Evolutionary conservation across 2,888 invertebrate species (phyloP).

Genomic region (Aquatica leii): DNA sequence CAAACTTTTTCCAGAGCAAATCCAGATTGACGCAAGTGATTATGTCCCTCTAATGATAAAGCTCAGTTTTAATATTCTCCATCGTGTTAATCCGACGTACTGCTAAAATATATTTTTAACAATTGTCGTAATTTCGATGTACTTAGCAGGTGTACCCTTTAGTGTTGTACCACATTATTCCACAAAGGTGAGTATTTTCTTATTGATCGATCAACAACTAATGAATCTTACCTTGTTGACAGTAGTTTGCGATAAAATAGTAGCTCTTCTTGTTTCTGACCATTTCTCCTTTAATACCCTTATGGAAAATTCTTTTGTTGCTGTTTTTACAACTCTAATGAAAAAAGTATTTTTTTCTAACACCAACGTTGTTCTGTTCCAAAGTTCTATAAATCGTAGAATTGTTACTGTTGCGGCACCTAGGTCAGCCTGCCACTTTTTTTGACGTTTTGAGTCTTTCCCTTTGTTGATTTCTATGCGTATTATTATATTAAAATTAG

Average conservation of each 20-base stretch:
- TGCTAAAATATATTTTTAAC: too few relatives aligned
- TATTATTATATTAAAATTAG: not conserved
- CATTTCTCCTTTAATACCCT: not conserved
- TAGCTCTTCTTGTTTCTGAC: not conserved
- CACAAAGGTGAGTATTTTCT: slow-evolving; percentile 13
- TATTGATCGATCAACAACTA: not conserved
- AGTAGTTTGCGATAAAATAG: not conserved
- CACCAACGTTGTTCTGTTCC: slow-evolving; percentile 25
- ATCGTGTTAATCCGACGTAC: too few relatives aligned
- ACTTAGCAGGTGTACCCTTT: slow-evolving; percentile 3
- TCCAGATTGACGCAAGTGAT: too few relatives aligned
- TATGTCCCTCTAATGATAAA: too few relatives aligned
- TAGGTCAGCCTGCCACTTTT: slow-evolving; percentile 30
- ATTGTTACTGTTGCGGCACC: slow-evolving; percentile 29
- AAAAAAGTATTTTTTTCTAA: slow-evolving; percentile 20
- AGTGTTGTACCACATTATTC: too few relatives aligned
- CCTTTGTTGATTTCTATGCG: slow-evolving; percentile 4
- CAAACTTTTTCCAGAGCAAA: too few relatives aligned
- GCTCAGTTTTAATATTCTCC: too few relatives aligned
- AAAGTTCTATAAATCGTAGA: slow-evolving; percentile 35
- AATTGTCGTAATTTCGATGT: not conserved
- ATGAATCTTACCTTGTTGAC: not conserved
- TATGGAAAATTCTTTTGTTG: slow-evolving; percentile 14
- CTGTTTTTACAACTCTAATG: slow-evolving; percentile 17
- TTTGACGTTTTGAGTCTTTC: not conserved